Conservation (phyloP, 2,113 vertebrate genomes). For the Salvelinus alpinus region DNA sequence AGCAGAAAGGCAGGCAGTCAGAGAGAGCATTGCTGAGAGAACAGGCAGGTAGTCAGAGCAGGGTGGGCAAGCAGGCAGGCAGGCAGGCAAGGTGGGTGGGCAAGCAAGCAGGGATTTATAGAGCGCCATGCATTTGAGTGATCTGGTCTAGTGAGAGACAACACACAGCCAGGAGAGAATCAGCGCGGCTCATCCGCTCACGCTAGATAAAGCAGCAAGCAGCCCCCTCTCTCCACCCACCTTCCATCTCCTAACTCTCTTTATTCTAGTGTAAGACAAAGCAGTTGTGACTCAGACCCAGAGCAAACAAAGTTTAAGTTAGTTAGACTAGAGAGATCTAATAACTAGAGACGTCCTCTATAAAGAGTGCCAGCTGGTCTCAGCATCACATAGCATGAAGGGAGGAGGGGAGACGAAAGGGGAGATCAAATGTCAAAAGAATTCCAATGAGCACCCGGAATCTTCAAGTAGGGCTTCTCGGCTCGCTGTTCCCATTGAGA, state of each 20-base stretch:
- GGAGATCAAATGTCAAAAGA: slow-evolving; percentile 70
- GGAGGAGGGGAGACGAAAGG: slow-evolving; percentile 18
- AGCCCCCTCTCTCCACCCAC: background rate
- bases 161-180: background rate
- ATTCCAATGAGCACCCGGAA: slow-evolving; percentile 47
- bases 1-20: no score
- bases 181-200: background rate
- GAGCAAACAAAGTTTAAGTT: background rate
- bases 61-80: no score
- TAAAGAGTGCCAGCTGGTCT: slow-evolving; percentile 51
- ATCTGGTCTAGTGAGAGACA: background rate
- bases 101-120: background rate
- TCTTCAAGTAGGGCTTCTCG: slow-evolving; percentile 24
- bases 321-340: background rate
- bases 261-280: background rate
- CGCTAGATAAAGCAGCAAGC: background rate
- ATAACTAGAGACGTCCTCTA: slow-evolving; percentile 32
- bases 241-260: background rate
- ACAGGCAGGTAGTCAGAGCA: no score
- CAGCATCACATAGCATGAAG: slow-evolving; percentile 40
- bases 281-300: background rate
- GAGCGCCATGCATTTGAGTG: background rate
- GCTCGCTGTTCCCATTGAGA: slow-evolving; percentile 10
- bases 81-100: no score
- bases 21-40: no score